Conservation (phyloP, 2,113 vertebrate species). For the Typhlomys cinereus region DNA sequence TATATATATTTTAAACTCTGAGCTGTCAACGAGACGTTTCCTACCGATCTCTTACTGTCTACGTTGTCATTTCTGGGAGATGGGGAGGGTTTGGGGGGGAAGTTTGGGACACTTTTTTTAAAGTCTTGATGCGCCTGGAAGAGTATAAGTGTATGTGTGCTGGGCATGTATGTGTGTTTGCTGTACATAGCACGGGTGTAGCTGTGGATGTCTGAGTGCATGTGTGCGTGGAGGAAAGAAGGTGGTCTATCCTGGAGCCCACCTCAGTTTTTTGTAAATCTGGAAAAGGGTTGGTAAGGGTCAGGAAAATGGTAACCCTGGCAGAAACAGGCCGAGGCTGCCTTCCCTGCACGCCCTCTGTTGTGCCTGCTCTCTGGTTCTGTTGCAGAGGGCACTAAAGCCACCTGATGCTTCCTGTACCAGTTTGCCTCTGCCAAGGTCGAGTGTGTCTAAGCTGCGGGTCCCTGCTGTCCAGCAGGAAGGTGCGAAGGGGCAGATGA, state of each 20-base stretch:
- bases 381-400: not conserved
- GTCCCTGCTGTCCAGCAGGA: not conserved
- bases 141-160: not conserved
- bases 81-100: constrained; percentile 68
- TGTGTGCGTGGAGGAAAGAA: not conserved
- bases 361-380: constrained; percentile 47
- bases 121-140: constrained; percentile 48
- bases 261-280: constrained; percentile 42
- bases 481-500: not conserved
- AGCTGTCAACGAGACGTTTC: constrained; percentile 85
- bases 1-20: constrained; percentile 81
- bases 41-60: constrained; percentile 80
- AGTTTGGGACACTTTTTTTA: constrained; percentile 69
- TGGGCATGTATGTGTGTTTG: not conserved
- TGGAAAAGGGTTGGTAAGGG: constrained; percentile 16
- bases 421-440: constrained; percentile 15
- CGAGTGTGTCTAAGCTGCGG: not conserved
- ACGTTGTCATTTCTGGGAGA: constrained; percentile 80
- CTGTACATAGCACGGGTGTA: constrained; percentile 65
- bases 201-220: constrained; percentile 43
- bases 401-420: constrained; percentile 10
- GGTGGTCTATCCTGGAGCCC: constrained; percentile 9
- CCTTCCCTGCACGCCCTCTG: constrained; percentile 35
- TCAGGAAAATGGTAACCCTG: not conserved
- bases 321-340: constrained; percentile 16